Base-by-base conservation (phyloP, 2,797 vertebrate species). In the Sitta carolinensis region DNA sequence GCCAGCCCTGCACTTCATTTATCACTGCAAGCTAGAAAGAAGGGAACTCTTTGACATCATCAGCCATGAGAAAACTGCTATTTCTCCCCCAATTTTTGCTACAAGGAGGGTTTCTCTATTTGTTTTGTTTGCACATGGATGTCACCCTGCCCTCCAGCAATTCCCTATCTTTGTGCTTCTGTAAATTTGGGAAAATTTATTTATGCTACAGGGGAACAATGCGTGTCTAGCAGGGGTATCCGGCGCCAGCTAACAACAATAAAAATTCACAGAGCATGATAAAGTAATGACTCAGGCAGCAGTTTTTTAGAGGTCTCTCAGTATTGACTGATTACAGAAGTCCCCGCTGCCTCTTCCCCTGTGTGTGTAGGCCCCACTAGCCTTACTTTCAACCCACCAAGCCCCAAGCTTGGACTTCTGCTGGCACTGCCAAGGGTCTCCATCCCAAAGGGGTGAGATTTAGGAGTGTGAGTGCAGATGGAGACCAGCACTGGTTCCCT, bases 241-340 rank as follows among this genome's bases (percentile, higher is more conserved):
- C 2, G 97, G 97, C 96, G 96, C 97, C 96, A 80, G 83, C 74
- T 89, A 96, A 95, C 89, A 93, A 96, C 97, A 97, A 97, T 96
- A 96, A 95, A 89, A 92, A 91, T 77, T 77, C 83, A 27, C 62
- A 69, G 74, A 42, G 40, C 22, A 9, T 69, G 96, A 96, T 96
- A 96, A 96, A 89, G 54, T 16, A 72, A 61, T 84, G 80, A 94
- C 78, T 95, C 90, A 92, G 91, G 89, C 93, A 93, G 94, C 87
- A 90, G 40, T n/a, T 89, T 86, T 86, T 75, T 57, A 92, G 94
- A 96, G 80, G 88, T 91, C 79, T 94, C 76, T 38, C 83, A 43
- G 42, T 84, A 92, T 62, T 55, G 81, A 64, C 90, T 84, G 81
- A 95, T 93, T 93, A 48, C 48, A 88, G 73, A 43, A 82, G 48